These are phyloP conservation scores for Pelochelys cantorii DNA, from an alignment of 2,797 vertebrate genomes.

Conservation along the genomic window DNA sequence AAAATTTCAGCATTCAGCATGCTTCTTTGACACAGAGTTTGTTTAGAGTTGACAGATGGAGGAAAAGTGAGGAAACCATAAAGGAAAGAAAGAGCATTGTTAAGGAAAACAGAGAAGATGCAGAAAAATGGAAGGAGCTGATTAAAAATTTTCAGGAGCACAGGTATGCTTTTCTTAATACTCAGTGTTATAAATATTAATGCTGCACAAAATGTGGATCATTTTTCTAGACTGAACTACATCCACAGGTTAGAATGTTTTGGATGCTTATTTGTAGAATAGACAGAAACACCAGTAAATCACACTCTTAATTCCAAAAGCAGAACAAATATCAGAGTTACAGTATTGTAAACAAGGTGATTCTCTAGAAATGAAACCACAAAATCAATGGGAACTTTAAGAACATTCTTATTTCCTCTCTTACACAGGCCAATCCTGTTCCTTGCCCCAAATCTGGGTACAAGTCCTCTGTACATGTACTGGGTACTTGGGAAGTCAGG, in stretches of 20 bases:
- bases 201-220: neutral
- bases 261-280: neutral
- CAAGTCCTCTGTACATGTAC: neutral
- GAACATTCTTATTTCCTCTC: neutral
- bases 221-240: neutral
- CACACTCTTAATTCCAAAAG: neutral
- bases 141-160: conserved; percentile 43
- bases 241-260: neutral
- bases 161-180: conserved; percentile 50
- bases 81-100: conserved; percentile 53
- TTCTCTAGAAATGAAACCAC: neutral
- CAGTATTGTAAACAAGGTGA: neutral
- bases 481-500: neutral
- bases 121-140: conserved; percentile 47
- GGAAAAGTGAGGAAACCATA: neutral
- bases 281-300: neutral
- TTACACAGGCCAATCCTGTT: neutral
- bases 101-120: conserved; percentile 6
- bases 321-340: neutral
- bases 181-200: neutral
- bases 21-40: conserved; percentile 57
- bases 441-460: neutral
- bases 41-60: conserved; percentile 52
- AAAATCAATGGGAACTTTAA: neutral
- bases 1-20: conserved; percentile 60